phyloP scores from a whole-genome alignment of 2,888 invertebrate species.

The Caenorhabditis plicata region DNA sequence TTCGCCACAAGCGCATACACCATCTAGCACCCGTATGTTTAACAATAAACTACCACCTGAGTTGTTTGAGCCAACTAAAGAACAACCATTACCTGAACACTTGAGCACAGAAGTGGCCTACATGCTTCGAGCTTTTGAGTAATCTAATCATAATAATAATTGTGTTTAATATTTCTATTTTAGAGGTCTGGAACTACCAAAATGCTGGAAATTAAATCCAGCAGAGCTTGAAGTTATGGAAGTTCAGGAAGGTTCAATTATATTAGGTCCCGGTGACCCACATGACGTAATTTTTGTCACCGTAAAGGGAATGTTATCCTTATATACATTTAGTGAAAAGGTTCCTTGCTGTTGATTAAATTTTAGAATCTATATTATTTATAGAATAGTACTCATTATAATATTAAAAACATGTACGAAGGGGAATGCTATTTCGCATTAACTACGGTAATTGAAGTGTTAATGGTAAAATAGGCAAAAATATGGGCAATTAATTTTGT shows the following conservation, averaged over 20 bases:
- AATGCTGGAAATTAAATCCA: conserved; percentile 18
- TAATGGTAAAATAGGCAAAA: conserved; percentile 9
- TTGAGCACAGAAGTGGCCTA: too few relatives aligned
- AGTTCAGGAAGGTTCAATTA: conserved; percentile 4
- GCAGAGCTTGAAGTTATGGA: conserved; percentile 20
- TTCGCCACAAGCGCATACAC: too few relatives aligned
- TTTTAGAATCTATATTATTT: neutral
- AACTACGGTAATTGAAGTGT: conserved; percentile 25
- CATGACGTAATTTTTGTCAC: conserved; percentile 23
- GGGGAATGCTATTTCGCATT: conserved; percentile 26
- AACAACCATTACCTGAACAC: too few relatives aligned
- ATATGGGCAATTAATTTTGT: neutral
- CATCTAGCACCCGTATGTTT: too few relatives aligned
- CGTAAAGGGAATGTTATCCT: conserved; percentile 18
- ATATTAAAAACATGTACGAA: conserved; percentile 15
- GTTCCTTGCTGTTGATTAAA: neutral
- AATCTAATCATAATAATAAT: too few relatives aligned
- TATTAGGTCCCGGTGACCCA: conserved; percentile 16
- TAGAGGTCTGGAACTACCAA: conserved; percentile 22
- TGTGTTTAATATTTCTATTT: too few relatives aligned
- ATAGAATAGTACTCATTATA: conserved; percentile 9
- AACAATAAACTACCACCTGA: too few relatives aligned
- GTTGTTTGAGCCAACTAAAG: too few relatives aligned
- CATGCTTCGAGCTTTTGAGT: too few relatives aligned
- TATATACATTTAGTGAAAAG: conserved; percentile 11